Base-by-base conservation (phyloP, 2,113 vertebrate genomes). In the Podarcis raffonei region DNA sequence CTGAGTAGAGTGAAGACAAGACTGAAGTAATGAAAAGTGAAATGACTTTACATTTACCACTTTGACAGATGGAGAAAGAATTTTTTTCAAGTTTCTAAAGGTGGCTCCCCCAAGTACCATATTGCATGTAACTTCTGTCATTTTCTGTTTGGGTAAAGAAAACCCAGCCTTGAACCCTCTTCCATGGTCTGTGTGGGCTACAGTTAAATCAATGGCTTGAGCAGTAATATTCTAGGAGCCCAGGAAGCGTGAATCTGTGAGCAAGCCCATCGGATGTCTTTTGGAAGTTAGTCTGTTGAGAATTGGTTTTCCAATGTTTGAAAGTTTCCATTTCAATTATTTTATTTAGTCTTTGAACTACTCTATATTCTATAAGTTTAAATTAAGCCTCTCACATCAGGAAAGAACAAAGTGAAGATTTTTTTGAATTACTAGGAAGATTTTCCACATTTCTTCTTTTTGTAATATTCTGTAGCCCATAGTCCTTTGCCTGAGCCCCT, bases 31-130 rank as follows among this genome's bases (percentile, higher is more conserved):
- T 18, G 20, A 91, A 81, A 57, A 71, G 59, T 85, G 84, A 91
- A 59, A 66, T 20, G 89, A 87, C 87, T 94, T 91, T 74, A 39
- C 53, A 75, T n/a, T 88, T 89, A 69, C 68, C 72, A 75, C 22
- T 75, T n/a, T 53, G 59, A 87, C 15, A 30, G 83, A 86, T 9
- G 23, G 83, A 35, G n/a, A 71, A 39, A 87, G 82, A 87, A 22
- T 71, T 66, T 6, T 48, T 18, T 32, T 53, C 30, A 65, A 32
- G 62, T 30, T 68, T 35, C 72, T 68, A 39, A 87, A 76, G 35
- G 35, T 15, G 59, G 39, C 48, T 23, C 27, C 16, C 65, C 48
- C 39, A 37, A 65, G 39, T 35, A 62, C 1, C 18, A 35, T 57
- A 23, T 25, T n/a, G 57, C 30, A 76, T 27, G 23, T 62, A 75